These are phyloP conservation scores for Colostygia pectinataria DNA, from an alignment of 2,888 invertebrate species.

Conservation along the genomic window DNA sequence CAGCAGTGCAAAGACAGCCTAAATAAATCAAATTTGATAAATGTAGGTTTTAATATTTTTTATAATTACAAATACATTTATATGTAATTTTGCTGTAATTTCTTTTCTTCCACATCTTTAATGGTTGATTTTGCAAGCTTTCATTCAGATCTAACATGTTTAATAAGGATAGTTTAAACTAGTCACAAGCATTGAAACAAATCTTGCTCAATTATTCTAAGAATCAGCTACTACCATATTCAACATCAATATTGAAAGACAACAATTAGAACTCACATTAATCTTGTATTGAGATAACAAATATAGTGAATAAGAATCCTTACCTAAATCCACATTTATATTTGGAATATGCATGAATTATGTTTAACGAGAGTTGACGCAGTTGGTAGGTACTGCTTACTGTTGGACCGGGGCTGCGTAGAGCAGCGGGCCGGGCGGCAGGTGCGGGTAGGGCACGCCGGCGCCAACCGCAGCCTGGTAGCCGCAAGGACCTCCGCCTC, in stretches of 20 bases:
- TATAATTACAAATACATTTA: slow-evolving; percentile 17
- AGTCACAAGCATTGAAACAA: slow-evolving; percentile 42
- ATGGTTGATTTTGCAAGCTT: slow-evolving; percentile 60
- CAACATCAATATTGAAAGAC: slow-evolving; percentile 47
- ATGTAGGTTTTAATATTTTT: slow-evolving; percentile 27
- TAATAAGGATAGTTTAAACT: slow-evolving; percentile 49
- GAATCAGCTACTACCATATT: slow-evolving; percentile 45
- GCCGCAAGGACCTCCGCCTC: slow-evolving; percentile 82
- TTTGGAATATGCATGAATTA: slow-evolving; percentile 36
- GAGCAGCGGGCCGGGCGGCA: slow-evolving; percentile 81
- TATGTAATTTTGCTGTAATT: slow-evolving; percentile 28
- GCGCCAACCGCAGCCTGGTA: slow-evolving; percentile 87
- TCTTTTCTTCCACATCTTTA: slow-evolving; percentile 36
- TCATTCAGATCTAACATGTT: slow-evolving; percentile 70
- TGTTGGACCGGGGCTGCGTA: slow-evolving; percentile 88
- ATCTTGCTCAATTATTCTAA: slow-evolving; percentile 42
- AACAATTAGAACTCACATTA: slow-evolving; percentile 39
- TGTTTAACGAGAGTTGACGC: slow-evolving; percentile 25
- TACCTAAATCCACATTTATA: slow-evolving; percentile 36
- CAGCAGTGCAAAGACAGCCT: slow-evolving; percentile 37
- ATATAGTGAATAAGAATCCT: slow-evolving; percentile 28
- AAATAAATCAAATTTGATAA: slow-evolving; percentile 26
- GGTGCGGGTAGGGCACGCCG: slow-evolving; percentile 84
- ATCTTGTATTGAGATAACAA: slow-evolving; percentile 27
- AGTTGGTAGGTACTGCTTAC: slow-evolving; percentile 64